Evolutionary conservation across 2,888 invertebrate genomes (phyloP), one percentile per base, ranked within the genome.

Genomic region (Heteromyza rotundicornis): DNA sequence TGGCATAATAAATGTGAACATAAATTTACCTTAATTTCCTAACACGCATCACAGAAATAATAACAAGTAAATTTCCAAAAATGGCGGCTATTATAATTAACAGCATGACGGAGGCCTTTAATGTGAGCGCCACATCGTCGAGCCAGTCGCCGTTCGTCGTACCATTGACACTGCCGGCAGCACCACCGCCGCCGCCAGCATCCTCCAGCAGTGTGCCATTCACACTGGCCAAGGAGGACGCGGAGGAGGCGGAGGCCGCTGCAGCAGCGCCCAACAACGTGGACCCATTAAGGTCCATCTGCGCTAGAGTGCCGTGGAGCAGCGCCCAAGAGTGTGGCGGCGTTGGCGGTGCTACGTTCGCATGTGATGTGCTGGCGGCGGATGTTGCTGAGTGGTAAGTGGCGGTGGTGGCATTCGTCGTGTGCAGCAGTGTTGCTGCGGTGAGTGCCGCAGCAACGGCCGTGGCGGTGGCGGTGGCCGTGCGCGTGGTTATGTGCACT

Each of bases 1-100:
- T n/a, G n/a, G n/a, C n/a, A n/a, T n/a, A n/a, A n/a, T n/a, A 44
- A 16, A 8, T 50, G 50, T 19, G 20, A 50, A 50, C 7, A 22
- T 23, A 20, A 20, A 75, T 75, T 77, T 72, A 84, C 70, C 88
- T 82, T 68, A 88, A 77, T 80, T 88, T 88, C 71, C 88, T 86
- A 80, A 88, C 87, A 80, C 95, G 83, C 90, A 94, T 89, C 76
- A 94, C 92, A 73, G 90, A 90, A 40, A 94, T 91, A 70, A 96
- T 95, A 68, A 96, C 96, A 56, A 96, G 85, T 53, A 95, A 84
- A 80, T 96, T 96, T 51, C 96, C 96, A 71, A 95, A 90, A 62
- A 95, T 88, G 68, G 96, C 96, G 51, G 94, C 90, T 55, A 94
- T 81, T 66, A 96, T 96, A 65, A 96, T 95, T 74, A 92, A 88